Evolutionary conservation across 2,888 invertebrate species (phyloP), one percentile per base, ranked within the genome.

Genomic region (Caenorhabditis japonica): DNA sequence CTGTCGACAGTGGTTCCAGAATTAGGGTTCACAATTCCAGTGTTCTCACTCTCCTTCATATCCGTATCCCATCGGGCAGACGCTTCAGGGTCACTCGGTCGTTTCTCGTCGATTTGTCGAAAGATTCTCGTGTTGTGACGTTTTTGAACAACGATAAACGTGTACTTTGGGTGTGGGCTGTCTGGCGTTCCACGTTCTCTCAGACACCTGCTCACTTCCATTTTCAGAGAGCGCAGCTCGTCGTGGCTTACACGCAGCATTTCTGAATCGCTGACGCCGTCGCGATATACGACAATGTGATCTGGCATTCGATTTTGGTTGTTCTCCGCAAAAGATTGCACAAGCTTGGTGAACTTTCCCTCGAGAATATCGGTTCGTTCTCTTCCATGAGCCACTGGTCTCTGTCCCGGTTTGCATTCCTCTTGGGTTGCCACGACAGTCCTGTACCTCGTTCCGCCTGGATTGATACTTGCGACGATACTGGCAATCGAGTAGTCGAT

Each of bases 101-200:
- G n/a, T 15, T 44, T 15, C 0, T 56, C 38, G 1, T 46, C 49
- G 8, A 51, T 55, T 12, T 41, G 30, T 17, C 41, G 36, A 15
- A 68, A 60, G 43, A 82, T 62, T 21, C 80, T 36, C 1, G 78
- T 79, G 8, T 46, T 33, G 43, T 82, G 82, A 25, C 79, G 43
- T 46, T 82, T 82, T 52, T 82, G 80, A 15, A 80, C 60, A 3
- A 79, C 77, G 27, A 82, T 76, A 46, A 76, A 82, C 8, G 80
- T 77, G 64, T 77, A 75, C 4, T 53, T 70, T 8, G 77, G 53
- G 4, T 43, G 38, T 3, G 10, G 36, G 1, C 19, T 4, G 1
- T 60, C 60, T 1, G 39, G 10, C 17, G 10, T 3, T 7, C 25
- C 27, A 3, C 58, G 27, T 21, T 52, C 47, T 3, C 5, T n/a